Conservation (phyloP, 2,797 vertebrate genomes). For the Clamator glandarius region DNA sequence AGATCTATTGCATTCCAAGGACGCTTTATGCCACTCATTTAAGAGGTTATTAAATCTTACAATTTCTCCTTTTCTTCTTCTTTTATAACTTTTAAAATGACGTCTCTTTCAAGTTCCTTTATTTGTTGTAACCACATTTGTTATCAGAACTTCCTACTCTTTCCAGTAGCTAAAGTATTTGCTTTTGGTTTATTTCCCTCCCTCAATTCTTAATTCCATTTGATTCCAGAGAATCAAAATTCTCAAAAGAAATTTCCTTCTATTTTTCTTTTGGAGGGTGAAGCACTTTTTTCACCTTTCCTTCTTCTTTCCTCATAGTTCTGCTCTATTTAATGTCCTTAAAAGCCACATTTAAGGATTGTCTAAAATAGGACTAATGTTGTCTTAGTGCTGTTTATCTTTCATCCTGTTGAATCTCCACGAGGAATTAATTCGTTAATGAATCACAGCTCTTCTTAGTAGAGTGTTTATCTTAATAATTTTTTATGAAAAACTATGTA, state of each 20-base stretch:
- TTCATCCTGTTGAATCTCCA: not conserved
- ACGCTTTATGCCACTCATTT: constrained; percentile 3
- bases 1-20: not conserved
- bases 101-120: not conserved
- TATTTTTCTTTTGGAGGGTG: not conserved
- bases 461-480: not conserved
- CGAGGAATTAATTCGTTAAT: not conserved
- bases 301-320: not conserved
- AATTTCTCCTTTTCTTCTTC: not conserved
- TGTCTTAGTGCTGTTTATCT: not conserved
- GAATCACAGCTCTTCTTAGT: not conserved
- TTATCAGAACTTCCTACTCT: not conserved
- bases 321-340: too few species aligned
- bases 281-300: rapidly evolving
- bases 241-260: not conserved
- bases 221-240: not conserved
- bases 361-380: not conserved
- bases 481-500: not conserved
- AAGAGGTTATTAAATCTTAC: not conserved
- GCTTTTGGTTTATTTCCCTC: not conserved
- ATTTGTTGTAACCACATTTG: not conserved
- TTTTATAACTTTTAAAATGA: constrained; percentile 7
- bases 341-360: not conserved
- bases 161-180: not conserved
- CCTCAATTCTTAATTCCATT: not conserved